Evolutionary conservation across 2,113 vertebrate species (phyloP).

Genomic region (Neodon shergylaensis): DNA sequence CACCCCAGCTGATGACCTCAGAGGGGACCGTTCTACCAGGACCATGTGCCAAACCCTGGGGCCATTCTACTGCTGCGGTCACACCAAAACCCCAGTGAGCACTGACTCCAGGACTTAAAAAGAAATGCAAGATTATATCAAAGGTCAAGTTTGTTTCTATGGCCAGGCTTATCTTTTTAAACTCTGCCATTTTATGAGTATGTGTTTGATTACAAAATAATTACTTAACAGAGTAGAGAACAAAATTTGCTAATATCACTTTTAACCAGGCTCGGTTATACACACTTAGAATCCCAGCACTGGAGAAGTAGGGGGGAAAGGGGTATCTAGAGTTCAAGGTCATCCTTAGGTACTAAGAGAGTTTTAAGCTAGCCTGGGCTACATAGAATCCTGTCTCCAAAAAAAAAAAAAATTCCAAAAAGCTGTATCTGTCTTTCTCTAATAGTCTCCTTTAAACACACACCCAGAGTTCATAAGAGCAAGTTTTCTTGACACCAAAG

Average conservation of each 20-base stretch:
- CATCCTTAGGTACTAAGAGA: not conserved
- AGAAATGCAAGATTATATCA: not conserved
- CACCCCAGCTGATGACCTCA: not conserved
- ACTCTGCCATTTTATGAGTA: constrained; percentile 27
- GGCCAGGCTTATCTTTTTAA: not conserved
- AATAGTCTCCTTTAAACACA: not conserved
- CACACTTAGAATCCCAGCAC: not conserved
- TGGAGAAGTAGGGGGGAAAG: not conserved
- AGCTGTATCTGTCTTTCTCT: not conserved
- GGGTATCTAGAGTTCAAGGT: not conserved
- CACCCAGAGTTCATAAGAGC: not conserved
- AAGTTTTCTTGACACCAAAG: not conserved
- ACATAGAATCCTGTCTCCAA: not conserved
- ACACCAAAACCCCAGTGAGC: not conserved
- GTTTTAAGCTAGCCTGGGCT: not conserved
- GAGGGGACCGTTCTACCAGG: not conserved
- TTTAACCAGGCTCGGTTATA: not conserved
- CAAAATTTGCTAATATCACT: not conserved
- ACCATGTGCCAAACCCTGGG: too few species aligned
- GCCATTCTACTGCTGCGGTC: not conserved
- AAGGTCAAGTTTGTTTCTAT: constrained; percentile 33
- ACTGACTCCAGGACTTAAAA: not conserved
- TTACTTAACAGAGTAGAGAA: not conserved
- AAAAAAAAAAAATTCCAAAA: not conserved
- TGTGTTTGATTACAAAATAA: constrained; percentile 44